Percentiles rank a stretch among this genome's conserved stretches.
phyloP scores from a whole-genome alignment of 1,140 invertebrate species.

The Pseudomyrmex pallidus region DNA sequence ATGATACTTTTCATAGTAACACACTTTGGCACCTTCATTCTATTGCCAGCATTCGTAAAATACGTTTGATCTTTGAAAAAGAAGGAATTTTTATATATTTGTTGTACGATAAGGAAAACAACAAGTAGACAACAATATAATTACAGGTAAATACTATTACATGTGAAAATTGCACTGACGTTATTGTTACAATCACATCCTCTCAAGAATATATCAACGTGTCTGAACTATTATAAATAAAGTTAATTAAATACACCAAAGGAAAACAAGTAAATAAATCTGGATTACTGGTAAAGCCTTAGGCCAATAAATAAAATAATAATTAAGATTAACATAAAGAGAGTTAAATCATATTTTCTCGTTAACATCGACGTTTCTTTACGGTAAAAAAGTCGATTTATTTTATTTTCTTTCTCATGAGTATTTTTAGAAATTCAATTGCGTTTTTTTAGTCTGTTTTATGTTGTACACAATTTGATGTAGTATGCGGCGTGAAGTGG shows the following conservation, averaged over 20 bases:
- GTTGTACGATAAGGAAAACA: too few species aligned
- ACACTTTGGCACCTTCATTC: too few species aligned
- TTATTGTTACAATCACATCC: neutral
- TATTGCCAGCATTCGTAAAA: too few species aligned
- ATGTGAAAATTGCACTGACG: neutral
- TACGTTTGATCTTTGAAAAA: too few species aligned
- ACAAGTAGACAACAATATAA: too few species aligned
- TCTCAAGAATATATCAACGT: neutral
- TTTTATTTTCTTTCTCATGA: neutral
- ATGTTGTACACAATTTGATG: too few species aligned
- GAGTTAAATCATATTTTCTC: neutral
- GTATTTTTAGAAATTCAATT: too few species aligned
- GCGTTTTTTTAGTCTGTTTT: too few species aligned
- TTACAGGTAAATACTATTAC: too few species aligned
- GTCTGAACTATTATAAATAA: slow-evolving; percentile 11
- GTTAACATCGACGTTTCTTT: neutral
- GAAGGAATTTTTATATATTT: too few species aligned
- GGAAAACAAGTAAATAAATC: neutral
- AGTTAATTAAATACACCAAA: neutral
- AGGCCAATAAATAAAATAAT: neutral
- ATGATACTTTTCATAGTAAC: too few species aligned
- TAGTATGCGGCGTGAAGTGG: too few species aligned
- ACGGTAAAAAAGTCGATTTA: neutral
- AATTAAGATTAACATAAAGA: slow-evolving; percentile 2
- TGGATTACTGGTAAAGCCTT: slow-evolving; percentile 21